These are phyloP conservation scores for Volucella zonaria DNA, from an alignment of 2,888 invertebrate species.

Conservation along the genomic window DNA sequence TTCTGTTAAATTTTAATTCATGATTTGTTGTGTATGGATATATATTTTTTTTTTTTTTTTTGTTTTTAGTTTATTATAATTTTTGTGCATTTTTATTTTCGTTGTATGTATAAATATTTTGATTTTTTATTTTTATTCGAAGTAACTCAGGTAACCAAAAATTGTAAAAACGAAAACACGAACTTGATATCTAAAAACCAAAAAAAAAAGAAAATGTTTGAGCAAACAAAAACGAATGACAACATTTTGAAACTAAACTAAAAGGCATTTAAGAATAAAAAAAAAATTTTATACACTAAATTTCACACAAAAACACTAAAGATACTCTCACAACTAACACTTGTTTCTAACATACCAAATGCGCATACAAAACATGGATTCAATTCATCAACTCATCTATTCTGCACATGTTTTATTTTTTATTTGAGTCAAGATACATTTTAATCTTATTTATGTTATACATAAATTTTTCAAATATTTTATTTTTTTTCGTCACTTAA, in stretches of 20 bases:
- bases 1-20: background rate
- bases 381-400: constrained; percentile 26
- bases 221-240: constrained; percentile 4
- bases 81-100: constrained; percentile 53
- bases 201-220: background rate
- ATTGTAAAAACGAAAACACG: constrained; percentile 50
- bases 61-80: constrained; percentile 22
- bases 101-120: constrained; percentile 44
- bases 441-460: constrained; percentile 39
- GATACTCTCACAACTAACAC: constrained; percentile 14
- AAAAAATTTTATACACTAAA: constrained; percentile 28
- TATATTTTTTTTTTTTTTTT: constrained; percentile 38
- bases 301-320: constrained; percentile 3
- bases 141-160: constrained; percentile 61
- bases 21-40: constrained; percentile 68
- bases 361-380: constrained; percentile 45
- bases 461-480: constrained; percentile 32
- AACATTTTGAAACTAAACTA: background rate
- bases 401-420: background rate
- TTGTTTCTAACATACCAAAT: constrained; percentile 1
- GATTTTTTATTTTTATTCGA: constrained; percentile 33
- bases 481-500: constrained; percentile 8
- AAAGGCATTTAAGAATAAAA: constrained; percentile 54
- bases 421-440: background rate
- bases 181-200: constrained; percentile 13